Conservation (phyloP, 2,113 vertebrate genomes). For the Muntiacus muntjak region DNA sequence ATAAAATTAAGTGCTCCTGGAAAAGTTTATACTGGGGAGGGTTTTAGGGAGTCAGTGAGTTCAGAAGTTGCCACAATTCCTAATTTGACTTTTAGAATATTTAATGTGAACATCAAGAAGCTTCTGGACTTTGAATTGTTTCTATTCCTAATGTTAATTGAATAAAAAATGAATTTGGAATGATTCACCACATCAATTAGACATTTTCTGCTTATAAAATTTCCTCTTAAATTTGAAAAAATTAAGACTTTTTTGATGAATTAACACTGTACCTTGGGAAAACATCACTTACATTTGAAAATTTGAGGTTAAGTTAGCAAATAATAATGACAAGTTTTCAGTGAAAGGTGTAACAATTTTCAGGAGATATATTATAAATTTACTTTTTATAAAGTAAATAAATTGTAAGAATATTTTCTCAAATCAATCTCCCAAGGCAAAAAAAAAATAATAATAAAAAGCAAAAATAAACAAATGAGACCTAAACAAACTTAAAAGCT, state of each 20-base stretch:
- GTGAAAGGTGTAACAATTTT: not conserved
- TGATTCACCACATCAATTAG: not conserved
- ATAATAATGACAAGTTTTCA: not conserved
- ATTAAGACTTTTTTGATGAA: not conserved
- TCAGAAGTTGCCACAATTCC: not conserved
- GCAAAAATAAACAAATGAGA: not conserved
- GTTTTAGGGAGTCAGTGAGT: not conserved
- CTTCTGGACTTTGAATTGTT: not conserved
- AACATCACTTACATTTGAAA: constrained; percentile 15
- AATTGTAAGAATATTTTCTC: not conserved
- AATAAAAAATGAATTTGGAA: not conserved
- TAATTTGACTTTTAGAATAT: not conserved
- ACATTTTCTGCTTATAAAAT: not conserved
- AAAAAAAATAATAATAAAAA: not conserved
- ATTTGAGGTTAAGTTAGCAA: not conserved
- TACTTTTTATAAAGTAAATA: not conserved
- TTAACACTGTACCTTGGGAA: not conserved
- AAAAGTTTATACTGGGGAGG: not conserved
- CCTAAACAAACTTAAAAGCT: not conserved
- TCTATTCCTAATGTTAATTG: not conserved
- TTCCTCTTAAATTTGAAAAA: not conserved
- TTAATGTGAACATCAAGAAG: not conserved
- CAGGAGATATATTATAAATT: not conserved
- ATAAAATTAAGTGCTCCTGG: not conserved
- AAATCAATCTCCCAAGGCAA: not conserved